A percentile compares a stretch with the other conserved stretches of the same genome.
Conservation (phyloP, 2,113 vertebrate genomes). For the Sminthopsis crassicaudata region DNA sequence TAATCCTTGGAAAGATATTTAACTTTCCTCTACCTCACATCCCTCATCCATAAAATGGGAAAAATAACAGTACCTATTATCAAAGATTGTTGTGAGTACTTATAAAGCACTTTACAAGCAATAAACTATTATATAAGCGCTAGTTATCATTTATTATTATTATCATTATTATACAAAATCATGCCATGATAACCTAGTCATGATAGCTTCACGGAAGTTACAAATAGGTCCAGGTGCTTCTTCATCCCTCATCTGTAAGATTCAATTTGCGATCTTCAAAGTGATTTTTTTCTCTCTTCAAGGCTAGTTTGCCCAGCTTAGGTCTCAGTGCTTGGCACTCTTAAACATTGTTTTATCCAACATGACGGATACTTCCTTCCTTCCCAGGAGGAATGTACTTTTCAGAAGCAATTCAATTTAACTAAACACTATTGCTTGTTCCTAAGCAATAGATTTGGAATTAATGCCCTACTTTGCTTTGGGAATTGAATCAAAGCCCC, state of each 20-base stretch:
- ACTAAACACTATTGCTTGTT: not conserved
- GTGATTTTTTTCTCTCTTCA: not conserved
- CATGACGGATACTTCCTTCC: not conserved
- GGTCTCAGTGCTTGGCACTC: not conserved
- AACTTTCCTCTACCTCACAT: not conserved
- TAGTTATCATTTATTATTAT: not conserved
- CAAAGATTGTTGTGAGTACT: not conserved
- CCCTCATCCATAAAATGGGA: not conserved
- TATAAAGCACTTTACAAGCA: not conserved
- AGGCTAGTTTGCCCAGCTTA: not conserved
- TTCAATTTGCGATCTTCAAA: not conserved
- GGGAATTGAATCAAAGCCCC: not conserved
- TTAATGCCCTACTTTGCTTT: not conserved
- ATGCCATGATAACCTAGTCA: not conserved
- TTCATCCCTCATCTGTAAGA: slow-evolving; percentile 4
- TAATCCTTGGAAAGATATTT: not conserved
- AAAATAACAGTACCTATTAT: not conserved
- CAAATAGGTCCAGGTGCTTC: not conserved
- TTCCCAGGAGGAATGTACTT: not conserved
- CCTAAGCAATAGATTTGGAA: not conserved
- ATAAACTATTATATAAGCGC: not conserved
- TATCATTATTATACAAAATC: not conserved
- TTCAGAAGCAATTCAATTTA: slow-evolving; percentile 1
- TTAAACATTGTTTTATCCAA: not conserved
- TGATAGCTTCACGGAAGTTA: not conserved